Evolutionary conservation across 2,797 vertebrate species (phyloP).

Genomic region (Lophius americanus): DNA sequence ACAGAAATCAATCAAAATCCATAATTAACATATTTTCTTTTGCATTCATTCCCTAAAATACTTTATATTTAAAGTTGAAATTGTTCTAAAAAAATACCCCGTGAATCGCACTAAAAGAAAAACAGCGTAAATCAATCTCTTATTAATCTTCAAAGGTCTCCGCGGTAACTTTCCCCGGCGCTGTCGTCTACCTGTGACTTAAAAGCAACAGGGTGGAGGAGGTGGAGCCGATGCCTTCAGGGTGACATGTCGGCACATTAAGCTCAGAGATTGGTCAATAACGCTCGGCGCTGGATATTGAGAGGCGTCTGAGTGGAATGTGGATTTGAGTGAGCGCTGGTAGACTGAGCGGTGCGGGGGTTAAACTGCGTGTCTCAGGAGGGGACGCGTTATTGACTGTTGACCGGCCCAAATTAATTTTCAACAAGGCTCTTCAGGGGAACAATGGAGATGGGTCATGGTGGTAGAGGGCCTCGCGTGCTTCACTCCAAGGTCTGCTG

Average conservation of each 20-base stretch:
- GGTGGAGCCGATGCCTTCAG: slow-evolving; percentile 56
- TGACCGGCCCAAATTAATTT: slow-evolving; percentile 83
- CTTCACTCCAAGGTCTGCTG: slow-evolving; percentile 48
- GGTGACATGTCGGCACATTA: slow-evolving; percentile 68
- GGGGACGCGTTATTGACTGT: slow-evolving; percentile 80
- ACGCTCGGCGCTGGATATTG: slow-evolving; percentile 65
- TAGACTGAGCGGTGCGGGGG: slow-evolving; percentile 52
- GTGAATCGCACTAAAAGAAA: too few relatives aligned
- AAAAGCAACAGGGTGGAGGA: slow-evolving; percentile 33
- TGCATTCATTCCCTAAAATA: not conserved
- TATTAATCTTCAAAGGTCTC: too few relatives aligned
- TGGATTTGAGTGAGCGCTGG: slow-evolving; percentile 43
- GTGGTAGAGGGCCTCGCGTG: slow-evolving; percentile 47
- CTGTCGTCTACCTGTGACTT: not conserved
- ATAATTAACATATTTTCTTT: not conserved
- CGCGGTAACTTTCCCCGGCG: too few relatives aligned
- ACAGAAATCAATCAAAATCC: not conserved
- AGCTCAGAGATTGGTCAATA: slow-evolving; percentile 80
- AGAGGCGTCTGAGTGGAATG: slow-evolving; percentile 63
- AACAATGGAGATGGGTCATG: slow-evolving; percentile 72
- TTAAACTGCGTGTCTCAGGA: slow-evolving; percentile 65
- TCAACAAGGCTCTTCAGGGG: slow-evolving; percentile 79
- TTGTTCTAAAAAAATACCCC: too few relatives aligned
- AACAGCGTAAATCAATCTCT: too few relatives aligned
- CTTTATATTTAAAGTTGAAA: too few relatives aligned